Percentiles rank a stretch among this genome's conserved stretches.
phyloP scores from a whole-genome alignment of 1,140 invertebrate genomes.

The Drusus annulatus region DNA sequence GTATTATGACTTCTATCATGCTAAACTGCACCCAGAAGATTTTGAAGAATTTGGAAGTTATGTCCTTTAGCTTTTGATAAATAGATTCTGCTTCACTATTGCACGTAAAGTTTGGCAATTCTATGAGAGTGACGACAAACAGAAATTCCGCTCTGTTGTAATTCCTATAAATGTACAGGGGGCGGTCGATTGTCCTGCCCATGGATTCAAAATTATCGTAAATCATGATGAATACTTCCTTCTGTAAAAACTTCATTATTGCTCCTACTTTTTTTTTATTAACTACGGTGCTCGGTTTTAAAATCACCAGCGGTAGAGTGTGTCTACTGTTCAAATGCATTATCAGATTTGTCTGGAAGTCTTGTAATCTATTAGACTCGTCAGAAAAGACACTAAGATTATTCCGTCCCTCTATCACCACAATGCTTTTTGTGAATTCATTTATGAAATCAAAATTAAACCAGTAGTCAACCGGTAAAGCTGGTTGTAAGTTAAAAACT shows the following conservation, averaged over 20 bases:
- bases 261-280: background rate
- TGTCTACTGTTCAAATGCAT: background rate
- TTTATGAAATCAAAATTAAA: constrained; percentile 14
- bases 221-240: background rate
- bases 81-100: constrained; percentile 3
- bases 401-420: background rate
- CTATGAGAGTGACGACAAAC: background rate
- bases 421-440: background rate
- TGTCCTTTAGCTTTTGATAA: constrained; percentile 26
- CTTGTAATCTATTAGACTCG: background rate
- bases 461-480: background rate
- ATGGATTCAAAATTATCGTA: background rate
- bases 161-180: background rate
- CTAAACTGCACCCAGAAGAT: constrained; percentile 43
- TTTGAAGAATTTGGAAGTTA: constrained; percentile 30
- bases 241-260: background rate
- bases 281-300: background rate
- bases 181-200: background rate
- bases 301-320: background rate
- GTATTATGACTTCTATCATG: constrained; percentile 33
- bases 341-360: constrained; percentile 4
- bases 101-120: background rate
- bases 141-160: constrained; percentile 16
- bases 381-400: background rate
- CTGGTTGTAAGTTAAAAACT: background rate